Evolutionary conservation across 2,113 vertebrate genomes (phyloP).

Genomic region (Pimephales promelas): DNA sequence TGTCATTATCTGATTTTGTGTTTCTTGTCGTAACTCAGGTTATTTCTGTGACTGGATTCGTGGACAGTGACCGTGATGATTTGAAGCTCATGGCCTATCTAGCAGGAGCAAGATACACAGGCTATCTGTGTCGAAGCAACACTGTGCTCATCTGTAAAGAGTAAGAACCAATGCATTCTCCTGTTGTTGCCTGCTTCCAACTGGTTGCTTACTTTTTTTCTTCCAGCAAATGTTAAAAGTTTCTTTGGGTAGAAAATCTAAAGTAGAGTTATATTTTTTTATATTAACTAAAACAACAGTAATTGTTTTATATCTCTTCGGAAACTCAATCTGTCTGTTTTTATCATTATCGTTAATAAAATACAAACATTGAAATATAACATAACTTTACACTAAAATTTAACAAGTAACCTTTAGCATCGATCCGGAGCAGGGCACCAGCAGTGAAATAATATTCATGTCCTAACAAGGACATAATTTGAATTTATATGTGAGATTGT

Average conservation of each 20-base stretch:
- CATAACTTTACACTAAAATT: constrained; percentile 50
- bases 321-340: not conserved
- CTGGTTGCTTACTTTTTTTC: not conserved
- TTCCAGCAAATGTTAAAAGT: not conserved
- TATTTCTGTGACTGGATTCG: constrained; percentile 94
- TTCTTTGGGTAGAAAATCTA: not conserved
- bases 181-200: not conserved
- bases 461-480: constrained; percentile 72
- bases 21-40: constrained; percentile 77
- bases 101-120: constrained; percentile 92
- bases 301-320: not conserved
- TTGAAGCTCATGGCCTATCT: constrained; percentile 95
- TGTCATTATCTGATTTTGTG: not conserved
- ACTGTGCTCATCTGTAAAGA: constrained; percentile 97
- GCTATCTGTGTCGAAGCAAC: constrained; percentile 95
- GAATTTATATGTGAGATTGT: constrained; percentile 90
- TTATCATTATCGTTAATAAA: constrained; percentile 65
- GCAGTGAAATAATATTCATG: constrained; percentile 17
- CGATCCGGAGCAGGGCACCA: constrained; percentile 22
- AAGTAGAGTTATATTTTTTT: not conserved
- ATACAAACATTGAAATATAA: constrained; percentile 65
- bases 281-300: not conserved
- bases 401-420: constrained; percentile 29
- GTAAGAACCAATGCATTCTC: constrained; percentile 72
- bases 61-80: constrained; percentile 93